Evolutionary conservation across 2,797 vertebrate genomes (phyloP).

Genomic region (Karalla daura): DNA sequence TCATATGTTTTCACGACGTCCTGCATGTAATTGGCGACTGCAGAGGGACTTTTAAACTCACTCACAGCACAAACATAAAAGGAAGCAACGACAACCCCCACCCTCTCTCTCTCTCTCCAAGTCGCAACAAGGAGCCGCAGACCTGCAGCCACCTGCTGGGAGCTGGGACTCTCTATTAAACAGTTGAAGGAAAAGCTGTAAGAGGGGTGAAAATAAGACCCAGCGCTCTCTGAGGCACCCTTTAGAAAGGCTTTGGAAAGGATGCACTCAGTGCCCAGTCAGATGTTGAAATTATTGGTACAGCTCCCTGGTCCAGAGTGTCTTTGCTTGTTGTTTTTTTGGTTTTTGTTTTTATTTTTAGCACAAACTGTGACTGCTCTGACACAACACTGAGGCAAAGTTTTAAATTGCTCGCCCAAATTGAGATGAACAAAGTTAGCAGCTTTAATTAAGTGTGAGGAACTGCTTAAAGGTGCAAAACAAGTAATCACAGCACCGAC

Average conservation of each 20-base stretch:
- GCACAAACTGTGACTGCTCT: background rate
- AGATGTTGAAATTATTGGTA: background rate
- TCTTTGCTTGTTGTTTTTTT: background rate
- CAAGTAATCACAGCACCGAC: too few relatives aligned
- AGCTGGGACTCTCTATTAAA: background rate
- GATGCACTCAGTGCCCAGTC: background rate
- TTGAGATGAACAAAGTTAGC: too few relatives aligned
- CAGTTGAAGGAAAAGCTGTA: background rate
- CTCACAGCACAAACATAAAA: background rate
- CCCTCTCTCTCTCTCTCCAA: too few relatives aligned
- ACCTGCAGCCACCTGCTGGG: background rate
- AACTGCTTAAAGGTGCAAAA: too few relatives aligned
- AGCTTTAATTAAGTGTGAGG: too few relatives aligned
- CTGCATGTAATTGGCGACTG: background rate
- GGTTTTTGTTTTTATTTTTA: background rate
- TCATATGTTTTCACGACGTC: background rate
- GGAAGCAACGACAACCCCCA: background rate
- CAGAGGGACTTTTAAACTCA: background rate
- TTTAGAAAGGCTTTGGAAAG: background rate
- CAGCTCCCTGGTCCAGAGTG: background rate
- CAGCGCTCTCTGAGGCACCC: background rate
- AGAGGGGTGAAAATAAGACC: too few relatives aligned
- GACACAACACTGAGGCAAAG: background rate
- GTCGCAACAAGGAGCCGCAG: background rate
- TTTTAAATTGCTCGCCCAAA: background rate